Evolutionary conservation across 2,113 vertebrate genomes (phyloP), one percentile per base, ranked within the genome.

Genomic region (Podiceps cristatus): DNA sequence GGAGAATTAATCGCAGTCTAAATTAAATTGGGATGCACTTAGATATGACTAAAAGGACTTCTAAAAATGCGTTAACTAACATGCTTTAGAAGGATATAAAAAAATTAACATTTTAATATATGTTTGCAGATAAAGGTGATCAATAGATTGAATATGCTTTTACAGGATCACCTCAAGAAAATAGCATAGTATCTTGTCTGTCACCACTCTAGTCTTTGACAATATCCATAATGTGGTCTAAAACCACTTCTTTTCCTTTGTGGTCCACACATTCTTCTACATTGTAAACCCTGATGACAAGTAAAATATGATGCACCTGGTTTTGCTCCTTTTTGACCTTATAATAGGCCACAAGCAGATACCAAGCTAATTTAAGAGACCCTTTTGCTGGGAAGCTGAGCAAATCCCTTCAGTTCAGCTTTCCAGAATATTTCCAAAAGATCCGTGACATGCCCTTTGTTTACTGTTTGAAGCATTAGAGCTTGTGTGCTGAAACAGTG

Each of bases 11-110:
- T 93, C 6, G 40, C 86, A 47, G 31, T 67, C 84, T 91, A 83
- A 90, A 95, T 94, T 73, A 93, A 94, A 82, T 85, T 83, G 81
- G 73, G 56, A 53, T 85, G 42, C 53, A 72, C 88, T 90, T 89
- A 93, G 42, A 69, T 79, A 88, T 96, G 94, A 96, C 84, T 96
- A 94, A 96, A 58, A 79, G 19, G 22, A 78, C 58, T 90, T 85
- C 89, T 93, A 93, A 95, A 95, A 97, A 85, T 93, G 76, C 33
- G n/a, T 53, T 79, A 92, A 73, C 56, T 67, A 82, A 68, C 19
- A 59, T 17, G 5, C 24, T 95, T 94, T 82, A 76, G 58, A 91
- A 67, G 23, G 79, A 27, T 53, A 40, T n/a, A 72, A 50, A 76
- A 81, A 76, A 20, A 23, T 33, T 7, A 91, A 22, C 16, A 31